phyloP scores from a whole-genome alignment of 2,113 vertebrate genomes.

The Varanus komodoensis region DNA sequence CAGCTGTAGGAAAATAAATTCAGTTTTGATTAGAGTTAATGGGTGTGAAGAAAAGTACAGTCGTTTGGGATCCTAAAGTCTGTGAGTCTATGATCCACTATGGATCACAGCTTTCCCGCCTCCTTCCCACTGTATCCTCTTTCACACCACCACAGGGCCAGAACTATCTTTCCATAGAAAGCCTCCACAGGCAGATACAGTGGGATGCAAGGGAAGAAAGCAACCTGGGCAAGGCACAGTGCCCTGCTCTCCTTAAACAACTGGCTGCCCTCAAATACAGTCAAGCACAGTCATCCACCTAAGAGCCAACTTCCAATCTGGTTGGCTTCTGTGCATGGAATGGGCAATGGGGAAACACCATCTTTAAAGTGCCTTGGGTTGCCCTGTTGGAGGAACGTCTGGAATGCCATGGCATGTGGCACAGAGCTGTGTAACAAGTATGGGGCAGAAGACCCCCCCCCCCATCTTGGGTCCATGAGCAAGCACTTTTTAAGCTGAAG shows the following conservation, averaged over 20 bases:
- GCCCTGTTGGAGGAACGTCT: not conserved
- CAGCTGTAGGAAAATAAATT: not conserved
- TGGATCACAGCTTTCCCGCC: not conserved
- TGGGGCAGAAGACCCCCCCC: no score
- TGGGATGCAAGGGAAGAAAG: not conserved
- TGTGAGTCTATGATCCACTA: not conserved
- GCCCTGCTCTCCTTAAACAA: not conserved
- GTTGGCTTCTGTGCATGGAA: not conserved
- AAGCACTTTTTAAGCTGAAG: not conserved
- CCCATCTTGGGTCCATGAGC: not conserved
- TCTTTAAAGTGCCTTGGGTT: not conserved
- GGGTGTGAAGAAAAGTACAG: not conserved
- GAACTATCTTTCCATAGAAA: not conserved
- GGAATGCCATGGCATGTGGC: not conserved
- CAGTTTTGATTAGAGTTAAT: not conserved
- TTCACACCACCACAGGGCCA: not conserved
- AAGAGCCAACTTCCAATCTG: not conserved
- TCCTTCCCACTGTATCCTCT: no score
- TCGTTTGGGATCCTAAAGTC: no score
- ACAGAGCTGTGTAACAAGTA: not conserved
- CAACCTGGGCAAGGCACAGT: not conserved
- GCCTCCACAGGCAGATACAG: not conserved
- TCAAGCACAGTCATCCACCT: not conserved
- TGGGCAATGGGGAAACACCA: not conserved
- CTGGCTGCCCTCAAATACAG: not conserved